Evolutionary conservation across 1,140 invertebrate species (phyloP).

Genomic region (Achatina immaculata): DNA sequence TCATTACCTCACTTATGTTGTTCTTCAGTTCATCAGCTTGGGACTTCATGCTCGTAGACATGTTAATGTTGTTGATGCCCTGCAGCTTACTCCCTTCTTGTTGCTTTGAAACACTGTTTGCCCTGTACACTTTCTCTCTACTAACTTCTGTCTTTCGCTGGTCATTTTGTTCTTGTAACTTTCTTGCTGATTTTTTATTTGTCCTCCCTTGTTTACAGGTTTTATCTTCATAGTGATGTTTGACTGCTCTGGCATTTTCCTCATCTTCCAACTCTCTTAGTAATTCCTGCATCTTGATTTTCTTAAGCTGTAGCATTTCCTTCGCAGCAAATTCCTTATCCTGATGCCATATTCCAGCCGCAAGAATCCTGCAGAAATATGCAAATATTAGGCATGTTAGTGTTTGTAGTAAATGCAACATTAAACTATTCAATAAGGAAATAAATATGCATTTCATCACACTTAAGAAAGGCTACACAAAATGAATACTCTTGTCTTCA

Average conservation of each 20-base stretch:
- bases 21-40: slow-evolving; percentile 38
- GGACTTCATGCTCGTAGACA: slow-evolving; percentile 20
- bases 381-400: neutral
- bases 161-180: neutral
- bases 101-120: slow-evolving; percentile 45
- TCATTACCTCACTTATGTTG: slow-evolving; percentile 19
- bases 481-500: too few relatives aligned
- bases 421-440: neutral
- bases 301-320: slow-evolving; percentile 65
- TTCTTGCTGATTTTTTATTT: slow-evolving; percentile 17
- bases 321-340: slow-evolving; percentile 65
- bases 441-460: too few relatives aligned
- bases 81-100: neutral
- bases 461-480: too few relatives aligned
- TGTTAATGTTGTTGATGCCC: slow-evolving; percentile 37
- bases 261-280: slow-evolving; percentile 62
- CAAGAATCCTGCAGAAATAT: slow-evolving; percentile 60
- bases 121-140: slow-evolving; percentile 41
- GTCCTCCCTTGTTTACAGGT: slow-evolving; percentile 63
- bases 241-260: slow-evolving; percentile 50
- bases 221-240: slow-evolving; percentile 59
- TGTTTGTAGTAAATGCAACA: neutral
- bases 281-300: slow-evolving; percentile 66
- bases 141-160: neutral
- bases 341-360: slow-evolving; percentile 69